Conservation (phyloP, 2,888 invertebrate genomes). For the Polyommatus iphigenia region DNA sequence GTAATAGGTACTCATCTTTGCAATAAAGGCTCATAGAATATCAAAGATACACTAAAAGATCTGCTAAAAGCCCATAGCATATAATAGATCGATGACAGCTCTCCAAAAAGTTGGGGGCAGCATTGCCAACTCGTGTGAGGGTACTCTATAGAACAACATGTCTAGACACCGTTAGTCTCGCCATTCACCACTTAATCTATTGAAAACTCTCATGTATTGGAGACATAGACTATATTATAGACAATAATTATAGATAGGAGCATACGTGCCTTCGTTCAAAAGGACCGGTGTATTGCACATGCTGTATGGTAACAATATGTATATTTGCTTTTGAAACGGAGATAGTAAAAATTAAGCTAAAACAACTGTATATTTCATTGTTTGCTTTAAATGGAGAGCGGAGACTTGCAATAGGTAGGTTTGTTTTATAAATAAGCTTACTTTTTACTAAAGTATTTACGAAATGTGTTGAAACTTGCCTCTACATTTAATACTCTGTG, state of each 20-base stretch:
- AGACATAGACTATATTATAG: neutral
- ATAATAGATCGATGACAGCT: slow-evolving; percentile 30
- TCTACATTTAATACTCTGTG: neutral
- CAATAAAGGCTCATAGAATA: neutral
- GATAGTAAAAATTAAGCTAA: neutral
- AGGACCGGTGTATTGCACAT: neutral
- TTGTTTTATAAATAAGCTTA: neutral
- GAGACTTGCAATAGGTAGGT: neutral
- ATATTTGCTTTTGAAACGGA: neutral
- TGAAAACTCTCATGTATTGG: slow-evolving; percentile 9
- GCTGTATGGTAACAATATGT: neutral
- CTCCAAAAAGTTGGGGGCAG: slow-evolving; percentile 34
- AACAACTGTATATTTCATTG: neutral
- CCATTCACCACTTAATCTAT: slow-evolving; percentile 29
- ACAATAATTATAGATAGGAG: neutral
- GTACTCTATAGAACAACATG: slow-evolving; percentile 37
- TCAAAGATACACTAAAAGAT: neutral
- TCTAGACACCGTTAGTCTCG: slow-evolving; percentile 38
- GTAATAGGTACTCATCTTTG: neutral
- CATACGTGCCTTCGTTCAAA: neutral
- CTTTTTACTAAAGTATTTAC: neutral
- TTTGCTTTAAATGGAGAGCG: neutral
- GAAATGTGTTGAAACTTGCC: neutral
- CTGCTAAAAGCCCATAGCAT: neutral
- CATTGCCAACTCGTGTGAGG: slow-evolving; percentile 40